phyloP scores from a whole-genome alignment of 53 echinoderm and acorn worm genomes.

The Mesocentrotus franciscanus region DNA sequence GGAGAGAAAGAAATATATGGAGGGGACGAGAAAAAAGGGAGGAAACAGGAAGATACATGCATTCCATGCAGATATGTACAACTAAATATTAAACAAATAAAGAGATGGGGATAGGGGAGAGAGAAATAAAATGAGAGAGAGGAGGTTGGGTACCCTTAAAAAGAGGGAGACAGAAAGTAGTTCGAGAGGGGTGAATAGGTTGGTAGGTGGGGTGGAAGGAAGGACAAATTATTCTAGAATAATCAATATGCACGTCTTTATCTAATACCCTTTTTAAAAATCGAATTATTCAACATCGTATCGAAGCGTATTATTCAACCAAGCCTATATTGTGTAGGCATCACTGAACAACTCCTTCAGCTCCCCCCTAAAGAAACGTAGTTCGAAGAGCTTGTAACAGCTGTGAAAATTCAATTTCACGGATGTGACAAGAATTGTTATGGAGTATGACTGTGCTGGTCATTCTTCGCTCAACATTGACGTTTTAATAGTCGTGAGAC shows the following conservation, averaged over 20 bases:
- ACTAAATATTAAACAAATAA: no score
- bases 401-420: conserved; percentile 38
- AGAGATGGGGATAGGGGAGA: background rate
- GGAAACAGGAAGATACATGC: background rate
- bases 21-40: background rate
- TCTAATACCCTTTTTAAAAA: background rate
- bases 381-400: background rate
- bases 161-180: background rate
- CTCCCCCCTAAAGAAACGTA: background rate
- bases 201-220: no score
- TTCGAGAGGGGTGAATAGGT: no score
- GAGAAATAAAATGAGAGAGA: background rate
- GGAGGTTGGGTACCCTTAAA: background rate
- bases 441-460: conserved; percentile 19
- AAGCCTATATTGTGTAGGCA: background rate
- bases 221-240: no score
- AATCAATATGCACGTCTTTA: no score
- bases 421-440: conserved; percentile 30
- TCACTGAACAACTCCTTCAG: background rate
- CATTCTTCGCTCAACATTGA: background rate
- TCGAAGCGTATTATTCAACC: background rate
- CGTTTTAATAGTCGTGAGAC: background rate
- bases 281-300: background rate
- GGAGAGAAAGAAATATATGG: background rate
- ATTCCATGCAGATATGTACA: no score